phyloP scores from a whole-genome alignment of 1,140 invertebrate species.

The Babylonia areolata region DNA sequence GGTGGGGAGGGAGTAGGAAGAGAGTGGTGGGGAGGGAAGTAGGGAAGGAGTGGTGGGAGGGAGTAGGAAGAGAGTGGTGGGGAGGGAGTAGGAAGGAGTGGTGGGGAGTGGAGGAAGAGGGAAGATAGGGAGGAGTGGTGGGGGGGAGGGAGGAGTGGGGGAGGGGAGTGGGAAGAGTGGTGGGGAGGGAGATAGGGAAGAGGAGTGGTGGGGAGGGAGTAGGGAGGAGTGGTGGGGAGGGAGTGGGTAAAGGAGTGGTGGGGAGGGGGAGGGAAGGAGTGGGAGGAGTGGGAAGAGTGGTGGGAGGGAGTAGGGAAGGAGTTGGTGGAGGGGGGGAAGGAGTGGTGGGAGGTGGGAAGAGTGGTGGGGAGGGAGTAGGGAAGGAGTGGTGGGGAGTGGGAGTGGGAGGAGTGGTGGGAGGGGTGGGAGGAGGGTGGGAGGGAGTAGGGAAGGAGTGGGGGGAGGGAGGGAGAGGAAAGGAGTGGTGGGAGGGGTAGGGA shows the following conservation, averaged over 20 bases:
- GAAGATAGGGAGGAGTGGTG: background rate
- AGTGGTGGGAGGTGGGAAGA: background rate
- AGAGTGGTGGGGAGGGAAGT: no score
- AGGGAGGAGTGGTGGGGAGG: background rate
- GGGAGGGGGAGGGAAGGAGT: background rate
- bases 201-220: background rate
- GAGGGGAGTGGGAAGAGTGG: background rate
- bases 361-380: no score
- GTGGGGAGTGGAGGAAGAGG: no score
- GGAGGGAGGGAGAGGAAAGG: no score
- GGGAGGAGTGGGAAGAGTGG: background rate
- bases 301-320: background rate
- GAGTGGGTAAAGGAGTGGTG: background rate
- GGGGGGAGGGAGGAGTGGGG: background rate
- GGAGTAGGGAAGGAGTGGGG: no score
- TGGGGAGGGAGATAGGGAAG: background rate
- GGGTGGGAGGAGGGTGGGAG: no score
- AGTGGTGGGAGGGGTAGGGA: no score
- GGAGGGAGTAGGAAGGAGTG: no score
- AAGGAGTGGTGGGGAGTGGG: background rate
- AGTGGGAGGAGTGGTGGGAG: background rate
- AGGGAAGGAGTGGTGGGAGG: no score
- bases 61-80: no score
- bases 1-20: no score
- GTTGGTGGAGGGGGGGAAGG: background rate